Base-by-base conservation (phyloP, 2,797 vertebrate species). In the Lacerta agilis region DNA sequence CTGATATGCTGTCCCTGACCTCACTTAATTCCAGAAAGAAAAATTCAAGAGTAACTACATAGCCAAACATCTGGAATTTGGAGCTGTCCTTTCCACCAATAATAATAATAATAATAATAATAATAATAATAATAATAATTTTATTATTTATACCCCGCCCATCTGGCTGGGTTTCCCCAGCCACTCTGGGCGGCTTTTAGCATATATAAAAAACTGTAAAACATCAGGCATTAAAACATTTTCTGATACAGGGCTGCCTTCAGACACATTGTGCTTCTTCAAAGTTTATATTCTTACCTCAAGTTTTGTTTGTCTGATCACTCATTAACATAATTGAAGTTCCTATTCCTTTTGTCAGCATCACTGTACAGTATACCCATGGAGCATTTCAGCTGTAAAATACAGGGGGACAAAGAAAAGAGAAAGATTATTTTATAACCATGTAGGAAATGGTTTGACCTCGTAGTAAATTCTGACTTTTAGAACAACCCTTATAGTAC, bases 381-480 rank as follows among this genome's bases (percentile, higher is more conserved):
- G 87, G 77, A 0, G 69, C 27, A 83, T 79, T 93, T 87, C 87
- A 93, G 69, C 92, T 95, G 83, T 73, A 58, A 55, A 90, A 76
- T 85, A 33, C 86, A 85, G 87, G 29, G 23, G 18, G 20, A 66
- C 4, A 25, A 13, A 75, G 17, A n/a, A 29, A 86, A 92, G 13
- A 1, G 33, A 5, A 4, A 82, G 15, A 72, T 90, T 73, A 91
- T 87, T 90, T 90, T 79, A 89, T 80, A 82, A 79, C 33, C 66
- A 77, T 41, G 87, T 82, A 73, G 8, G 82, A 76, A 1, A 92
- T 5, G 92, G 4, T 23, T 82, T 92, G 85, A 92, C 33, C 79
- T 0, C 20, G 3, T 86, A 77, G 0, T 3, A 67, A 73, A 5
- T 27, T 45, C n/a, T 72, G 15, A 85, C 13, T 87, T 8, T 89